Base-by-base conservation (phyloP, 1,140 invertebrate species). In the Telenomus remus region DNA sequence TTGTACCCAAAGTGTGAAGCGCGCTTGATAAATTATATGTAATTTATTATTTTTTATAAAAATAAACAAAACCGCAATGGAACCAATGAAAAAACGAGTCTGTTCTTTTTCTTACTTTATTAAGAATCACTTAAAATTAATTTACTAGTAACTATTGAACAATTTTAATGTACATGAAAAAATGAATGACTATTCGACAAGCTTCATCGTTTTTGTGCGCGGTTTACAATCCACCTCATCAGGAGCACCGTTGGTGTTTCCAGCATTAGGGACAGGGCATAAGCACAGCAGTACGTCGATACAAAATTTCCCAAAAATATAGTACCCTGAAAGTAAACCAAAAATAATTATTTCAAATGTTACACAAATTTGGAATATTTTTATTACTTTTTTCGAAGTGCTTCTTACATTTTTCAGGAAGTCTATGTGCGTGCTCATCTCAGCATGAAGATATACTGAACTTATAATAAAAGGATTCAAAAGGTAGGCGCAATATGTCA, bases 401-500 rank as follows among this genome's bases (percentile, higher is more conserved):
- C 37, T 12, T 11, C 79, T 87, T 81, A 88, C 87, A n/a, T 72
- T 78, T 37, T 64, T 56, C 14, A 84, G 15, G n/a, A 84, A 56
- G 33, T 87, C 85, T 0, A 84, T 14, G 43, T 84, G 83, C 0
- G 49, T 0, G 0, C 77, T 1, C 0, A 77, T 73, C 59, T 82
- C 81, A 14, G 66, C 71, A 4, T 74, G 42, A 33, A 85, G 55
- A 27, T 79, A 82, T 27, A 85, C 55, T 0, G 81, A 82, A 76
- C 70, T 78, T 64, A 87, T 84, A 4, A 88, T 35, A 12, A 90
- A 80, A 5, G 90, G 89, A 81, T 90, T 90, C 10, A 90, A n/a
- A 0, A 90, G 80, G 79, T 90, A 90, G 35, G 85, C 85, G 49
- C 87, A 87, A 47, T 87, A 90, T 0, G 89, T 88, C 34, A 90